These are phyloP conservation scores for Hoplodrina blanda DNA, from an alignment of 2,888 invertebrate genomes.

Conservation along the genomic window DNA sequence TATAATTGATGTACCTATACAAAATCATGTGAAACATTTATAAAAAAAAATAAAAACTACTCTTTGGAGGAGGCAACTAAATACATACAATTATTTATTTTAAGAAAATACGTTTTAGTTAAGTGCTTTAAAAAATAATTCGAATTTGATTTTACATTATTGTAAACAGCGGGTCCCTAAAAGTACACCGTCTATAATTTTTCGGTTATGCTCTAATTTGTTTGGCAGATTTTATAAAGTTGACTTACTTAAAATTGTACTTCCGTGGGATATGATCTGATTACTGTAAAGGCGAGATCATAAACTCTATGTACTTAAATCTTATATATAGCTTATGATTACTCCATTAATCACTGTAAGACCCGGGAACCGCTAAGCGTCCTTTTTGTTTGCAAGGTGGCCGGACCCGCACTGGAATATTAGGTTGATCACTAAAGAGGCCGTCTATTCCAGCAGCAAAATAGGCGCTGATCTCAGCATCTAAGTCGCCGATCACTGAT, in stretches of 20 bases:
- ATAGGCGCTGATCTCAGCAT: constrained; percentile 79
- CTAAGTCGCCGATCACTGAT: constrained; percentile 75
- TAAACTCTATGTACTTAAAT: neutral
- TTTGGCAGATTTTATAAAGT: too few species aligned
- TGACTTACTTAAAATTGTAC: constrained; percentile 9
- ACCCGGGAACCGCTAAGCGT: neutral
- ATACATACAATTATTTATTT: too few species aligned
- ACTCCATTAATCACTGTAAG: neutral
- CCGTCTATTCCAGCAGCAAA: constrained; percentile 84
- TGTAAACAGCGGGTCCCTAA: too few species aligned
- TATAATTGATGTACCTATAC: too few species aligned
- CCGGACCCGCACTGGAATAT: constrained; percentile 74
- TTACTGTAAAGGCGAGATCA: neutral
- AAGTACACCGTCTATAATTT: too few species aligned
- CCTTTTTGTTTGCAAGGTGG: constrained; percentile 55
- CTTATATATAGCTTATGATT: neutral
- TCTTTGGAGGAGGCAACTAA: too few species aligned
- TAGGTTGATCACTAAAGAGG: constrained; percentile 85
- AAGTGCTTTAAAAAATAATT: too few species aligned
- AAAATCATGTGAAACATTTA: too few species aligned
- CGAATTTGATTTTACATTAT: too few species aligned
- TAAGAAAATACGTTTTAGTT: too few species aligned
- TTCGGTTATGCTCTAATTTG: too few species aligned
- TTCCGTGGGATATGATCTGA: neutral
- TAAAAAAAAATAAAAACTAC: too few species aligned